Evolutionary conservation across 2,888 invertebrate species (phyloP).

Genomic region (Mongoloraphidia duomilia): DNA sequence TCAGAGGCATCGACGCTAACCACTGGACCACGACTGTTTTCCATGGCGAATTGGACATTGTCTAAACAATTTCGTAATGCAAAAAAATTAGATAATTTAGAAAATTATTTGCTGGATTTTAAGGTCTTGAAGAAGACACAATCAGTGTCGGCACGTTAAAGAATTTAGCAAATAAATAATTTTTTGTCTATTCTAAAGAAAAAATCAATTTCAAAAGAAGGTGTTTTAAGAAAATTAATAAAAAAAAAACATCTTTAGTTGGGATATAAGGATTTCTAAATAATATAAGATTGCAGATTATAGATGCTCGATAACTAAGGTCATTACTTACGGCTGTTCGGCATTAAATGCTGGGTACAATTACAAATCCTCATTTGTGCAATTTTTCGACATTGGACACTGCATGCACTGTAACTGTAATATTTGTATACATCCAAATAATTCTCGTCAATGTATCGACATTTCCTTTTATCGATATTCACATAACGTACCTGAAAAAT

Average conservation of each 20-base stretch:
- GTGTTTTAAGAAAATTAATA: not conserved
- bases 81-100: too few species aligned
- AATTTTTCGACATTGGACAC: conserved; percentile 51
- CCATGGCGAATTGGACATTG: too few species aligned
- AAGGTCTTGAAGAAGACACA: too few species aligned
- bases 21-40: too few species aligned
- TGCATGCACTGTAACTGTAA: conserved; percentile 62
- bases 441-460: conserved; percentile 55
- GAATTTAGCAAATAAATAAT: not conserved
- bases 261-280: not conserved
- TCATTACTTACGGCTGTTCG: conserved; percentile 36
- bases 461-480: conserved; percentile 47
- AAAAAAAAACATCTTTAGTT: too few species aligned
- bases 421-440: conserved; percentile 42
- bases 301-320: not conserved
- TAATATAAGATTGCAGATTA: not conserved
- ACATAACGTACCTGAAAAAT: conserved; percentile 35
- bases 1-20: too few species aligned
- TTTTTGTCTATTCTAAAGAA: too few species aligned
- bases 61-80: too few species aligned
- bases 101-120: too few species aligned
- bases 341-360: conserved; percentile 56
- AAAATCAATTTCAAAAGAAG: too few species aligned
- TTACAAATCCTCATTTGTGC: conserved; percentile 45
- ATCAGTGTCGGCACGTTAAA: too few species aligned